Conservation (phyloP, 2,113 vertebrate species). For the Psittacula cyanocephala region DNA sequence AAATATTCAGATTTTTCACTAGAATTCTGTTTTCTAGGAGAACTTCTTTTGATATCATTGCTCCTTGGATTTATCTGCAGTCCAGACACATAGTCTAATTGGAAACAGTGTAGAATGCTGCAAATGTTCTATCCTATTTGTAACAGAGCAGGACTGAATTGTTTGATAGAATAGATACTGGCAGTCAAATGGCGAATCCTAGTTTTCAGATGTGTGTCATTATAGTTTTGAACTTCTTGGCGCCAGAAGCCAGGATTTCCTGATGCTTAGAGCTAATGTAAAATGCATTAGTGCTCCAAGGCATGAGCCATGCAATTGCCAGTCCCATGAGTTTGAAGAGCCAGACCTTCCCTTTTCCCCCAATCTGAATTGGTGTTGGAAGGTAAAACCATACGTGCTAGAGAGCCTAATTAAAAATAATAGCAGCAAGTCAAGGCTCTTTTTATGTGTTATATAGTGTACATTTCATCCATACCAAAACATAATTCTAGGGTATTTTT, state of each 20-base stretch:
- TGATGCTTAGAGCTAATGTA: conserved; percentile 69
- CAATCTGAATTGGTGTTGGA: conserved; percentile 68
- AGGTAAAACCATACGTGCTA: conserved; percentile 70
- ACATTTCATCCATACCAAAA: conserved; percentile 69
- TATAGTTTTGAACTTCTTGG: conserved; percentile 66
- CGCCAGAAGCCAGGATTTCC: conserved; percentile 69
- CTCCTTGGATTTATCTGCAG: conserved; percentile 31
- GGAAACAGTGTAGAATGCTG: conserved; percentile 65
- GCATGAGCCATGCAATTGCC: conserved; percentile 65
- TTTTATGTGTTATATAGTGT: conserved; percentile 63
- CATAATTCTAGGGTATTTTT: conserved; percentile 71
- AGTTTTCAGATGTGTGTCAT: conserved; percentile 66
- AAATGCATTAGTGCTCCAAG: conserved; percentile 75
- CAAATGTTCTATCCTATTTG: conserved; percentile 55
- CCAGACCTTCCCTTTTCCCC: conserved; percentile 44
- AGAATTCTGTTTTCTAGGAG: conserved; percentile 11
- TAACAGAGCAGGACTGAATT: conserved; percentile 22
- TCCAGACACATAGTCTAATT: conserved; percentile 58
- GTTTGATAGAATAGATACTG: conserved; percentile 73
- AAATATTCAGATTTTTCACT: not conserved
- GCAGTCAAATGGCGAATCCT: conserved; percentile 55
- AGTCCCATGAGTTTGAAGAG: conserved; percentile 54
- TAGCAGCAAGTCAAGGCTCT: conserved; percentile 68
- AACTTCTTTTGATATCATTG: not conserved
- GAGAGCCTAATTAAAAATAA: conserved; percentile 81